phyloP scores from a whole-genome alignment of 2,113 vertebrate genomes.

The Choloepus hoffmanni region DNA sequence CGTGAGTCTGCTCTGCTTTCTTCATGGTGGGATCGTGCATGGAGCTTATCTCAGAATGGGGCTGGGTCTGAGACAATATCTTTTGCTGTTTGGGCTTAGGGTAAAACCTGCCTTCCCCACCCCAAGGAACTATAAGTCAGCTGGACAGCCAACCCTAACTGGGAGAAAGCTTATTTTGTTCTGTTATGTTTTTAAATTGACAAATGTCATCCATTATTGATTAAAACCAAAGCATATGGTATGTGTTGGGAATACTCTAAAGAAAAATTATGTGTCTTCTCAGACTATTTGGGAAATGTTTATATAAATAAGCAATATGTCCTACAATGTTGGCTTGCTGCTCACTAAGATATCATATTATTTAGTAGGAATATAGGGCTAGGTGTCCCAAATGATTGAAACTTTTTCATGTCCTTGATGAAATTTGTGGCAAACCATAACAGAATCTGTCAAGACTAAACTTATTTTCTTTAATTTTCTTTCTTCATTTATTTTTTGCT shows the following conservation, averaged over 20 bases:
- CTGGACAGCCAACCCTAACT: no score
- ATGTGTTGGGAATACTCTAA: neutral
- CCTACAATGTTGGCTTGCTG: neutral
- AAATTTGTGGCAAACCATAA: neutral
- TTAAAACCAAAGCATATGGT: neutral
- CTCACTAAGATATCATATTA: neutral
- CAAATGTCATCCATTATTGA: neutral
- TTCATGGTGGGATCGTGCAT: fast-evolving
- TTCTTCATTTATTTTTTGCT: neutral
- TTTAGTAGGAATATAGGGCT: neutral
- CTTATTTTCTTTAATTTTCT: neutral
- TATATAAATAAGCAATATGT: neutral
- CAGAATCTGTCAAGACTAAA: neutral
- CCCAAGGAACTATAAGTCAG: neutral
- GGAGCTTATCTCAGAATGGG: neutral
- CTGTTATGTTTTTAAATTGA: neutral
- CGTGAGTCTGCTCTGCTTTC: slow-evolving; percentile 88
- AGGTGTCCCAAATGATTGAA: neutral
- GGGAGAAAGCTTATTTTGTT: neutral
- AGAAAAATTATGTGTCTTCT: neutral
- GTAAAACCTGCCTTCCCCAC: neutral
- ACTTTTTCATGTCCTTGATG: neutral
- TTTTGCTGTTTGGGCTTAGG: neutral
- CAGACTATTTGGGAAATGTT: neutral
- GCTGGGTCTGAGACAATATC: neutral